Evolutionary conservation across 2,797 vertebrate species (phyloP).

Genomic region (Bovichtus diacanthus): DNA sequence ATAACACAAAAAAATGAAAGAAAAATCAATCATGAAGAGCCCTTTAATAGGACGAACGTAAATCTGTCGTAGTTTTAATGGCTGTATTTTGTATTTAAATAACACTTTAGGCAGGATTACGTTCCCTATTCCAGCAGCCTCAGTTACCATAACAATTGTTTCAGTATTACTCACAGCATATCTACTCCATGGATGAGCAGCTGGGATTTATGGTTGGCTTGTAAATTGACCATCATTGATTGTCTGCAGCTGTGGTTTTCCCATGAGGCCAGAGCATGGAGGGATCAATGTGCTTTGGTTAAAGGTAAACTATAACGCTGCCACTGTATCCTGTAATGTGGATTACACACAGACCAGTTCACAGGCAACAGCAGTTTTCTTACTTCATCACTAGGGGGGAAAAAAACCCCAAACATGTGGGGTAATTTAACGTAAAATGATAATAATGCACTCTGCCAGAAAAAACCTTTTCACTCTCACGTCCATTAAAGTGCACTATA

Average conservation of each 20-base stretch:
- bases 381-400: slow-evolving; percentile 8
- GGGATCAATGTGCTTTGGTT: slow-evolving; percentile 58
- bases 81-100: background rate
- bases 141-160: background rate
- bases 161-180: slow-evolving; percentile 15
- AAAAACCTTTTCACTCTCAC: slow-evolving; percentile 39
- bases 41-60: too few species aligned
- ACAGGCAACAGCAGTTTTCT: slow-evolving; percentile 21
- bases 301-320: slow-evolving; percentile 52
- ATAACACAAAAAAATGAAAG: slow-evolving; percentile 6
- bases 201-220: slow-evolving; percentile 54
- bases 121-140: background rate
- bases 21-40: background rate
- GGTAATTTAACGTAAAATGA: slow-evolving; percentile 18
- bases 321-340: slow-evolving; percentile 28
- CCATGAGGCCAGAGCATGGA: slow-evolving; percentile 47
- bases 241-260: slow-evolving; percentile 74
- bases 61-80: background rate
- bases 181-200: slow-evolving; percentile 45
- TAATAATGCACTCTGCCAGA: slow-evolving; percentile 29
- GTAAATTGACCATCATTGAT: slow-evolving; percentile 73
- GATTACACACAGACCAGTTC: slow-evolving; percentile 49
- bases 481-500: slow-evolving; percentile 11
- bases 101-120: background rate
- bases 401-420: background rate